These are phyloP conservation scores for Turritopsis rubra DNA, from an alignment of 30 jellyfish, hydroid and myxozoan genomes.

Conservation along the genomic window DNA sequence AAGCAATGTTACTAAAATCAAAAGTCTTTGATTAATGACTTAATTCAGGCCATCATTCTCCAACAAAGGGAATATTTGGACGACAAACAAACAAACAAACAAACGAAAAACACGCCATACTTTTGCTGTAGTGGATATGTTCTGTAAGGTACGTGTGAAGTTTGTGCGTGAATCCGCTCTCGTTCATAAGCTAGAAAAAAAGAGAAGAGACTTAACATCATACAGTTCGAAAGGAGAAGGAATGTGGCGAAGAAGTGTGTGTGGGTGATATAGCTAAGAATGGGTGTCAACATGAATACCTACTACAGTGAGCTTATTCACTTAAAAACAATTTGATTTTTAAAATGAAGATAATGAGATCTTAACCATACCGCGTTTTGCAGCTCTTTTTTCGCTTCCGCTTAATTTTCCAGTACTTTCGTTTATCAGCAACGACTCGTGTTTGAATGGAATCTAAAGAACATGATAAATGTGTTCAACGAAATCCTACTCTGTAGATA, in stretches of 20 bases:
- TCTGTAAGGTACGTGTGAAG: constrained; percentile 9
- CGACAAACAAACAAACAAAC: background rate
- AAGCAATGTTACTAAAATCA: no score
- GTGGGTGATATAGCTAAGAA: no score
- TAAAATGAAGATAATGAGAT: background rate
- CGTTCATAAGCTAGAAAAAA: background rate
- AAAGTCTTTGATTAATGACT: no score
- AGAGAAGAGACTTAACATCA: background rate
- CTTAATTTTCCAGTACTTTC: constrained; percentile 24
- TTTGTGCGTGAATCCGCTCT: background rate
- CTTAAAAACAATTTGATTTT: background rate
- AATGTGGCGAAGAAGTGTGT: no score
- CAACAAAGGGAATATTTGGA: background rate
- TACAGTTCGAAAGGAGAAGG: no score
- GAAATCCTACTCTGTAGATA: no score
- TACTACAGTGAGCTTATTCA: no score
- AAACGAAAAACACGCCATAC: background rate
- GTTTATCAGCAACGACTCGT: constrained; percentile 65
- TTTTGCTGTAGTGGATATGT: constrained; percentile 4
- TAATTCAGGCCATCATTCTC: no score
- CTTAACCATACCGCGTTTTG: constrained; percentile 26
- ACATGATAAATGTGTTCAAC: no score
- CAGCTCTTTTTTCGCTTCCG: constrained; percentile 34
- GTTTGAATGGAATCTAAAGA: constrained; percentile 79
- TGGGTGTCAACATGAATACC: no score